Percentiles rank a stretch among this genome's conserved stretches.
Conservation (phyloP, 2,888 invertebrate species). For the Branchipolynoe longqiensis region DNA sequence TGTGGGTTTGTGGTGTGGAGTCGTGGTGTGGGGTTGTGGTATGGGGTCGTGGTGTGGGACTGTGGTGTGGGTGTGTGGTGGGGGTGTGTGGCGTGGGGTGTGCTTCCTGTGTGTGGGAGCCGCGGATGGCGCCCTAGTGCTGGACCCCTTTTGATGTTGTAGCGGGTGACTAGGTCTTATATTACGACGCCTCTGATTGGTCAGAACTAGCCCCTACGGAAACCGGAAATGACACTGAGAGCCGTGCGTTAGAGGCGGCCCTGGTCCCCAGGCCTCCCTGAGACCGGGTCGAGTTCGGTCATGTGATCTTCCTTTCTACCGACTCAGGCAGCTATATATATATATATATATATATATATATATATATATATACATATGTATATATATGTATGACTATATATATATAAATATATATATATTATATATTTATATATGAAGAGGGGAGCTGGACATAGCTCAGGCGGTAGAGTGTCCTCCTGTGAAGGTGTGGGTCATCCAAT, state of each 20-base stretch:
- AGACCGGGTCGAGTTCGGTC: no score
- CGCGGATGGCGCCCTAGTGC: no score
- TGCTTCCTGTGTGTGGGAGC: no score
- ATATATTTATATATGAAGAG: neutral
- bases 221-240: constrained; percentile 44
- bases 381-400: neutral
- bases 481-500: no score
- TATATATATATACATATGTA: neutral
- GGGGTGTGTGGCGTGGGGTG: no score
- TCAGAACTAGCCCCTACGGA: constrained; percentile 43
- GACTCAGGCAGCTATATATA: neutral
- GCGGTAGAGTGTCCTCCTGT: no score
- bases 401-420: neutral
- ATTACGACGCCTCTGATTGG: constrained; percentile 48
- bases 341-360: neutral
- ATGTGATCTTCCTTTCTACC: neutral
- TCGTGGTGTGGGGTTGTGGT: no score
- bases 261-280: no score
- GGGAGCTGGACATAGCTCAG: no score
- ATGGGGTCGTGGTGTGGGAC: no score
- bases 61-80: no score
- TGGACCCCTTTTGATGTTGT: constrained; percentile 22
- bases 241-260: neutral
- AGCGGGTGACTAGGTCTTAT: constrained; percentile 40
- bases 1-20: no score